Evolutionary conservation across 2,888 invertebrate genomes (phyloP).

Genomic region (Eupithecia insigniata): DNA sequence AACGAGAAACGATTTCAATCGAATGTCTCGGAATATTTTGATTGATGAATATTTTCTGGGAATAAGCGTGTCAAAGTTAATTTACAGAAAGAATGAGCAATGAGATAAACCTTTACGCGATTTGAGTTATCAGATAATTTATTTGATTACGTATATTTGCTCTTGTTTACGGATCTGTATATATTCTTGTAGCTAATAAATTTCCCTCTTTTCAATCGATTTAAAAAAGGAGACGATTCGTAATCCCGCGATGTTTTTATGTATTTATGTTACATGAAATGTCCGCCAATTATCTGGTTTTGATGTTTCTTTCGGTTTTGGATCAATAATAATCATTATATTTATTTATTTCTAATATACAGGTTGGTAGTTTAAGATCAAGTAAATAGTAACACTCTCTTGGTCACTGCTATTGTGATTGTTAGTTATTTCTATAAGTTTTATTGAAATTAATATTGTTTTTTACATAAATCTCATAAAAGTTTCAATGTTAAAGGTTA

Average conservation of each 20-base stretch:
- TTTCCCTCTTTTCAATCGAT: neutral
- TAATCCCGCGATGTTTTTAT: too few species aligned
- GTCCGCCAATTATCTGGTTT: neutral
- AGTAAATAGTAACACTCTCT: too few species aligned
- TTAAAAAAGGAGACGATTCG: neutral
- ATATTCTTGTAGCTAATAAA: neutral
- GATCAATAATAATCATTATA: neutral
- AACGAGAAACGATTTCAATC: slow-evolving; percentile 29
- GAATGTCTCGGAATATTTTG: slow-evolving; percentile 21
- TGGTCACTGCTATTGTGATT: too few species aligned
- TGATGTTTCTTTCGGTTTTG: neutral
- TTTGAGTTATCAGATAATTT: slow-evolving; percentile 12
- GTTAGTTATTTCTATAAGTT: too few species aligned
- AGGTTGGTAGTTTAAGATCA: too few species aligned
- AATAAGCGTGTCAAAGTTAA: slow-evolving; percentile 23
- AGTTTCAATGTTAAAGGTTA: too few species aligned
- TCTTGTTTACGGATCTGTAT: neutral
- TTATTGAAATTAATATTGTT: too few species aligned
- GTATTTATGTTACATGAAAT: neutral
- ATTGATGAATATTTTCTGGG: slow-evolving; percentile 25
- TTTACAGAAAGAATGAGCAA: slow-evolving; percentile 22
- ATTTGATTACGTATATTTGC: neutral
- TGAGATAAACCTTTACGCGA: slow-evolving; percentile 16
- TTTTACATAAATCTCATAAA: too few species aligned
- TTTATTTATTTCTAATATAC: too few species aligned